These are phyloP conservation scores for Colletes latitarsis DNA, from an alignment of 1,140 invertebrate species.

Conservation along the genomic window DNA sequence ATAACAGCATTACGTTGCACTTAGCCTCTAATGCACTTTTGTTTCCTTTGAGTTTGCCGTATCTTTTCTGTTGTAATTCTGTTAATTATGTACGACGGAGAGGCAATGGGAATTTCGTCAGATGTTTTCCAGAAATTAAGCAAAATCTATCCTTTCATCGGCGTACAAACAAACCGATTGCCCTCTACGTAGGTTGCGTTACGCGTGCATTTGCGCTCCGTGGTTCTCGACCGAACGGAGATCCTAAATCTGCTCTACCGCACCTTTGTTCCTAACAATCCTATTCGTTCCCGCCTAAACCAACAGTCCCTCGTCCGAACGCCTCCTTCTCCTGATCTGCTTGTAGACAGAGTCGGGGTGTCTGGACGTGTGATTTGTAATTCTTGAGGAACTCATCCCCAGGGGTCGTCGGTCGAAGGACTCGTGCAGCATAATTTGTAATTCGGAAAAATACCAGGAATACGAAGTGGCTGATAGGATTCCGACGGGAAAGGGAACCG, in stretches of 20 bases:
- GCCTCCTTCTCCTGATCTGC: neutral
- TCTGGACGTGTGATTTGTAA: constrained; percentile 66
- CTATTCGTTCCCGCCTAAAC: constrained; percentile 56
- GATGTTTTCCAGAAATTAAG: constrained; percentile 32
- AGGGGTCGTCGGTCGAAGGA: constrained; percentile 28
- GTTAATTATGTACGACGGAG: too few relatives aligned
- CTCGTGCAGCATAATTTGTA: constrained; percentile 65
- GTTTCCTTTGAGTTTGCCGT: too few relatives aligned
- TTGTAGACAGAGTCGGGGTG: constrained; percentile 5
- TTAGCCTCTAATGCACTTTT: too few relatives aligned
- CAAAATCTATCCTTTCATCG: constrained; percentile 1
- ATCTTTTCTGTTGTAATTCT: too few relatives aligned
- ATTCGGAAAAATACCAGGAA: constrained; percentile 53
- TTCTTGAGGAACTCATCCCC: constrained; percentile 61
- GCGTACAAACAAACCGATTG: constrained; percentile 58
- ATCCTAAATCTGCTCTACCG: constrained; percentile 59
- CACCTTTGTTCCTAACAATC: constrained; percentile 59
- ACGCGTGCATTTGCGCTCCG: neutral
- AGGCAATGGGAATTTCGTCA: too few relatives aligned
- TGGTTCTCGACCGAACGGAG: neutral
- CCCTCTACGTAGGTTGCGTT: constrained; percentile 32
- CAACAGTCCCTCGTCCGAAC: constrained; percentile 52
- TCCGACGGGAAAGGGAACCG: neutral
- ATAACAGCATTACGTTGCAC: too few relatives aligned
- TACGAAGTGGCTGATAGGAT: constrained; percentile 41